Evolutionary conservation across 2,888 invertebrate species (phyloP), one percentile per base, ranked within the genome.

Genomic region (Diaprepes abbreviatus): DNA sequence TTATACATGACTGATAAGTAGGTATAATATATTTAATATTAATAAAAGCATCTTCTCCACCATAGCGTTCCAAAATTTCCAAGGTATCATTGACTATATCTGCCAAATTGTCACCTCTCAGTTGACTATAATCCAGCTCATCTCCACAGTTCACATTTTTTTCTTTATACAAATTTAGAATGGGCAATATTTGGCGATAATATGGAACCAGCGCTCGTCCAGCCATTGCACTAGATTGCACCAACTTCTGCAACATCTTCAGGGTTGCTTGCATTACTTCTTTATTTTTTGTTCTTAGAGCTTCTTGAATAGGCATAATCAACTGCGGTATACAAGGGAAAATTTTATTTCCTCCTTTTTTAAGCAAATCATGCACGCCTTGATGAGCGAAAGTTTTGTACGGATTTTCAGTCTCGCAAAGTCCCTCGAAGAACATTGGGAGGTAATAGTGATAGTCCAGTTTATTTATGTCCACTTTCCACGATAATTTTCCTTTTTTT

Each of bases 1-100:
- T 87, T 78, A 93, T 89, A 80, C 94, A 95, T 0, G 97, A 97
- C 83, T 98, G 97, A 81, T 98, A 98, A 4, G 97, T 97, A 0
- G 98, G 98, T 75, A 98, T 91, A 90, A 98, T 94, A 84, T 98
- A 98, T 85, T 98, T 98, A 79, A 98, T 98, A 84, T 98, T 98
- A 78, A 97, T 97, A 82, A 96, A 97, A 1, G 98, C 97, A 83
- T 97, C 96, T 73, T 95, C 94, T 3, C 98, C 98, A 0, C 98
- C 98, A 80, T 94, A 93, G 78, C 91, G 87, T 83, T 98, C 98
- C 73, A 98, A 86, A 50, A 94, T 88, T 85, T 97, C 95, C 59
- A 98, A 86, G 0, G 97, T 97, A 80, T 97, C 96, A 82, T 96
- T 93, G 66, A 97, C 95, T 40, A 96, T 85, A 82, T 97, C 97